phyloP scores from a whole-genome alignment of 2,888 invertebrate species.

The Campoplex nolae region DNA sequence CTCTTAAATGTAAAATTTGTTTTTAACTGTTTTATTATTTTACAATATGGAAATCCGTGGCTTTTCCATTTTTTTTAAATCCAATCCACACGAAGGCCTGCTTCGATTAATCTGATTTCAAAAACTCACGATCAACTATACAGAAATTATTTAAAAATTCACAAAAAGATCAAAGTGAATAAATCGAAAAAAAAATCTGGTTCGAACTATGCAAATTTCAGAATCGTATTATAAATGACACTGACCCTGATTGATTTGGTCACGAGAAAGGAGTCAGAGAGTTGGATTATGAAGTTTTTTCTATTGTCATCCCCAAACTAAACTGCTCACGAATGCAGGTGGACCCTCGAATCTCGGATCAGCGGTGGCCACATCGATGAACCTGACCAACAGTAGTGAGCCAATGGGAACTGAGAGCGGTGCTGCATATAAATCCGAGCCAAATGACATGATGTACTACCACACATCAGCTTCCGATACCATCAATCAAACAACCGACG shows the following conservation, averaged over 20 bases:
- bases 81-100: no score
- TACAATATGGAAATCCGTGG: no score
- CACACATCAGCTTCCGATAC: slow-evolving; percentile 86
- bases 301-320: slow-evolving; percentile 73
- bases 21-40: no score
- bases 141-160: not conserved
- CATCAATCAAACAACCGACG: slow-evolving; percentile 91
- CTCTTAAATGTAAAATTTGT: no score
- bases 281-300: slow-evolving; percentile 26
- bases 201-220: not conserved
- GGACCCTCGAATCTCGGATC: slow-evolving; percentile 88
- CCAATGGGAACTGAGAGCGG: slow-evolving; percentile 87
- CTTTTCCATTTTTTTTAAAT: no score
- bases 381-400: slow-evolving; percentile 91
- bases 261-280: not conserved
- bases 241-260: slow-evolving; percentile 13
- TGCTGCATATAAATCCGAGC: slow-evolving; percentile 89
- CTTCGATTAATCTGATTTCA: no score
- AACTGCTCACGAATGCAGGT: slow-evolving; percentile 80
- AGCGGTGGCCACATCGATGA: slow-evolving; percentile 92
- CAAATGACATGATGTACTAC: slow-evolving; percentile 92
- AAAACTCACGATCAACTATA: not conserved
- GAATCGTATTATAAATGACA: slow-evolving; percentile 10
- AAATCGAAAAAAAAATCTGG: slow-evolving; percentile 1
- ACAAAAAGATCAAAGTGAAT: not conserved